Evolutionary conservation across 2,113 vertebrate species (phyloP), one percentile per base, ranked within the genome.

Genomic region (Cyphomyrus plagiostoma): DNA sequence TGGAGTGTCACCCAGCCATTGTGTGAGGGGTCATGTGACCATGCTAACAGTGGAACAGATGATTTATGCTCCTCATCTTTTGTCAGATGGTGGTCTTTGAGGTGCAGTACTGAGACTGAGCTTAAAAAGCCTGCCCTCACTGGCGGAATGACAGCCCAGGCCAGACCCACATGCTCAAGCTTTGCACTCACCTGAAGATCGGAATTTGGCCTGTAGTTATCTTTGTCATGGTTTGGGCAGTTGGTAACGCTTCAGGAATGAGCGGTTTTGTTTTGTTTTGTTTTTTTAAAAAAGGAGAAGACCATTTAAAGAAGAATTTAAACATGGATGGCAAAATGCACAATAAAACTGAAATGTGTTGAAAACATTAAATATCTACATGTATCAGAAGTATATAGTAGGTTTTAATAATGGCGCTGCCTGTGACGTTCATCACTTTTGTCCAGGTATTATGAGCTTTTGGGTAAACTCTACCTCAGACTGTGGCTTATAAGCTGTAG

Each of bases 151-250:
- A 94, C n/a, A 13, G 49, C 89, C 93, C 90, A 90, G 46, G 89
- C 88, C 62, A 80, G 95, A 95, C 95, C 95, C 95, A 93, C 95
- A 94, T 96, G 95, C 94, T 95, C 95, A 93, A 95, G 95, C 95
- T 95, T 95, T 95, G 95, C 95, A 95, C 95, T 96, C 94, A 93
- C 93, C 95, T 92, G 89, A 92, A 94, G 90, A 95, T 94, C 92
- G 95, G 94, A 94, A 95, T 95, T 95, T 92, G 90, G 92, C 91
- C 93, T 96, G 93, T 84, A 91, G 94, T 96, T 95, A 94, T 95
- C 94, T 95, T 95, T 93, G 94, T 93, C 91, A 90, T 91, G 92
- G 89, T 91, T 93, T 94, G 92, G 95, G 94, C 95, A 94, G 88
- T 88, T 89, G 92, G 58, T 89, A 89, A 87, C 82, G 58, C 80